Evolutionary conservation across 2,797 vertebrate species (phyloP), one percentile per base, ranked within the genome.

Genomic region (Gymnoscopelus microlampas): DNA sequence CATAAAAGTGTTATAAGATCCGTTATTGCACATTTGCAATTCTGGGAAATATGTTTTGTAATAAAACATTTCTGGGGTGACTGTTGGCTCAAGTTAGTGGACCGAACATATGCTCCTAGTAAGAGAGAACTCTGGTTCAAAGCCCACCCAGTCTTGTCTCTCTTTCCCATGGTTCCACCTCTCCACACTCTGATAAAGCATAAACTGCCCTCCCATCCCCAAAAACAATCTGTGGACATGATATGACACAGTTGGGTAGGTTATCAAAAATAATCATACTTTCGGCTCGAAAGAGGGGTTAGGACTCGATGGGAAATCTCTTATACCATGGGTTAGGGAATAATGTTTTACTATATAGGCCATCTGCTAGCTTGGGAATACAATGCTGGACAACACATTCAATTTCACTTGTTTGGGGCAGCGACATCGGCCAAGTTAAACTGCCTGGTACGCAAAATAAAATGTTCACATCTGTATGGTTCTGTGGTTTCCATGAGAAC

Each of bases 361-460:
- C 12, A 15, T 51, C n/a, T 53, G 0, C 3, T 65, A 4, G 6
- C 60, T 72, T 26, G 24, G 70, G 68, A 72, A 39, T 10, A n/a
- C 13, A 67, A 56, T 64, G 29, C 47, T 32, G 19, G 2, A 49
- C 2, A 53, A 68, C 59, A 67, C 15, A 74, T 50, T 1, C 32
- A 68, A 19, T 74, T 2, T 63, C 5, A 55, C 15, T 53, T 62
- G 53, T 55, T 73, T 19, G 39, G 44, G 35, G 44, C 71, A 64
- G 68, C 8, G 0, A 2, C 39, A 44, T 0, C 35, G 5, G 32
- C 5, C 32, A 35, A 35, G 32, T 35, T 35, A 35, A 35, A 29
- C 39, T 8, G 39, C 39, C 39, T 44, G 39, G 9, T 44, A 44
- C 2, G 39, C 39, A 44, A 44, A 51, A 1, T 51, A 13, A 51